phyloP scores from a whole-genome alignment of 2,888 invertebrate genomes.

The Lacanobia oleracea region DNA sequence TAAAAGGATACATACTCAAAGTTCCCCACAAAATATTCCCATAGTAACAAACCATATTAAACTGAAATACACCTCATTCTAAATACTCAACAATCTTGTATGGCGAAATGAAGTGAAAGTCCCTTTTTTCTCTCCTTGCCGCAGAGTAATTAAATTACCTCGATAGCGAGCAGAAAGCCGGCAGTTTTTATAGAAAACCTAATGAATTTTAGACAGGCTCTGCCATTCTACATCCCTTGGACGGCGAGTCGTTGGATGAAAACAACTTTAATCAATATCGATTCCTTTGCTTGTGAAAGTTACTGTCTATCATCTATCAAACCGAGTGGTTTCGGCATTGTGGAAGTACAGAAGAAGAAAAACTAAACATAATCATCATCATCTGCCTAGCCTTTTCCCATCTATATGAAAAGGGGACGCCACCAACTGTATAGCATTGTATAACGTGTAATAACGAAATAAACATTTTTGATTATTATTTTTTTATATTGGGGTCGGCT shows the following conservation, averaged over 20 bases:
- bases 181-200: constrained; percentile 29
- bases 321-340: neutral
- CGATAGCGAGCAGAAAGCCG: neutral
- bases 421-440: too few relatives aligned
- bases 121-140: too few relatives aligned
- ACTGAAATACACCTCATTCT: neutral
- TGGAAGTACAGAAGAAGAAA: too few relatives aligned
- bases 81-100: neutral
- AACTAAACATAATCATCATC: too few relatives aligned
- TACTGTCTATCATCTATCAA: constrained; percentile 13
- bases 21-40: neutral
- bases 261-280: constrained; percentile 27
- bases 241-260: neutral
- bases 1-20: neutral
- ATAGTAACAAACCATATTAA: neutral
- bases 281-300: constrained; percentile 26
- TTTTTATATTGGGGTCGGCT: too few relatives aligned
- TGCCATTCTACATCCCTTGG: constrained; percentile 7
- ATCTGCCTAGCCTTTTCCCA: too few relatives aligned
- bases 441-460: too few relatives aligned
- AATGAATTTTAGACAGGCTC: constrained; percentile 39
- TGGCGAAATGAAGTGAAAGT: neutral
- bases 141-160: constrained; percentile 40
- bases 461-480: too few relatives aligned
- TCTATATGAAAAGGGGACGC: too few relatives aligned